Evolutionary conservation across 2,113 vertebrate genomes (phyloP).

Genomic region (Halcyon senegalensis): DNA sequence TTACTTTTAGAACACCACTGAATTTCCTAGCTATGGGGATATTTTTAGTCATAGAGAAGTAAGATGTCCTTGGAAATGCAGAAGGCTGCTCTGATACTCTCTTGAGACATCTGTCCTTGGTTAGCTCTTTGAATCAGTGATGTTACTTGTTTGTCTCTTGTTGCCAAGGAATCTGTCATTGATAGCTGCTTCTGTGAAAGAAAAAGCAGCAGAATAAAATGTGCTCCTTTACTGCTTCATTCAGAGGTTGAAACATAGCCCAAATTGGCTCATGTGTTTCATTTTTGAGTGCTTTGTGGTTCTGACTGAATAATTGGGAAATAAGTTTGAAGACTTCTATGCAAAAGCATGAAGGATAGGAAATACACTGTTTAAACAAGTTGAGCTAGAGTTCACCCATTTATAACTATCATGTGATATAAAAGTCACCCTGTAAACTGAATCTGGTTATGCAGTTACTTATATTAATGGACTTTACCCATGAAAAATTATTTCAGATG

Average conservation of each 20-base stretch:
- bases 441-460: background rate
- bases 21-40: background rate
- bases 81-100: background rate
- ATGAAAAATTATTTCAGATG: background rate
- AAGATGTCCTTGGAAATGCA: background rate
- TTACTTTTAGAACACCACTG: background rate
- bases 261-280: background rate
- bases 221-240: background rate
- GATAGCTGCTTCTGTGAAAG: background rate
- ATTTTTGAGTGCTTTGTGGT: background rate
- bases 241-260: background rate
- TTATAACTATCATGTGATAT: background rate
- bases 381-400: background rate
- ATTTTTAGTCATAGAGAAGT: constrained; percentile 19
- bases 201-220: background rate
- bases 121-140: constrained; percentile 7
- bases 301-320: background rate
- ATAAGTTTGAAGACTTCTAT: background rate
- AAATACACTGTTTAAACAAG: background rate
- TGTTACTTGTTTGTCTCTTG: background rate
- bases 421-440: background rate
- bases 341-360: background rate
- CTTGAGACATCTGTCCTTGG: constrained; percentile 27
- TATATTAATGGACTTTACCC: background rate
- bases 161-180: background rate